phyloP scores from a whole-genome alignment of 1,140 invertebrate genomes.

The Rhizoglyphus robini region DNA sequence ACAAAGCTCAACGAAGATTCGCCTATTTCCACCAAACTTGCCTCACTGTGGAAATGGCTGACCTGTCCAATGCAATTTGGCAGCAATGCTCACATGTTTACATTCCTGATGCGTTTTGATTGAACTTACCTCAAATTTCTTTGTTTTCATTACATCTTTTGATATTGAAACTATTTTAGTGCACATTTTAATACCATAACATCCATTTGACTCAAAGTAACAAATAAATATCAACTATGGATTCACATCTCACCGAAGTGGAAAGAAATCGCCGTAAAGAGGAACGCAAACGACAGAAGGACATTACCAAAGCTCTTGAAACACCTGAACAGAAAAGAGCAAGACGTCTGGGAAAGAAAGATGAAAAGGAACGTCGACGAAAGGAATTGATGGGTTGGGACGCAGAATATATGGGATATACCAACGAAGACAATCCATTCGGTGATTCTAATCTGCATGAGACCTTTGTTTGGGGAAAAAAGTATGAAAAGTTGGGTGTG shows the following conservation, averaged over 20 bases:
- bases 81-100: too few relatives aligned
- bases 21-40: too few relatives aligned
- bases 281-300: slow-evolving; percentile 58
- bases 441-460: slow-evolving; percentile 83
- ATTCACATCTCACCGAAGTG: slow-evolving; percentile 34
- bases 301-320: slow-evolving; percentile 71
- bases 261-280: slow-evolving; percentile 48
- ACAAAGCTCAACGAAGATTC: too few relatives aligned
- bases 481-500: slow-evolving; percentile 85
- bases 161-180: too few relatives aligned
- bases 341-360: slow-evolving; percentile 71
- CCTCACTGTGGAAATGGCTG: too few relatives aligned
- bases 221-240: too few relatives aligned
- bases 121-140: too few relatives aligned
- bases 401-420: slow-evolving; percentile 83
- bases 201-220: too few relatives aligned
- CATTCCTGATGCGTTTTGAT: too few relatives aligned
- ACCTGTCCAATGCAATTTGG: too few relatives aligned
- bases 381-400: slow-evolving; percentile 91
- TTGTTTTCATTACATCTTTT: too few relatives aligned
- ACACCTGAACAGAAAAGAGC: slow-evolving; percentile 87
- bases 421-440: slow-evolving; percentile 96
- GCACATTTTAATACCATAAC: too few relatives aligned
- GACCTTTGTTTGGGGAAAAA: slow-evolving; percentile 94
- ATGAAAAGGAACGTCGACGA: slow-evolving; percentile 71